Percentiles rank a stretch among this genome's conserved stretches.
Evolutionary conservation across 2,113 vertebrate genomes (phyloP).

Genomic region (Sceloporus tristichus): DNA sequence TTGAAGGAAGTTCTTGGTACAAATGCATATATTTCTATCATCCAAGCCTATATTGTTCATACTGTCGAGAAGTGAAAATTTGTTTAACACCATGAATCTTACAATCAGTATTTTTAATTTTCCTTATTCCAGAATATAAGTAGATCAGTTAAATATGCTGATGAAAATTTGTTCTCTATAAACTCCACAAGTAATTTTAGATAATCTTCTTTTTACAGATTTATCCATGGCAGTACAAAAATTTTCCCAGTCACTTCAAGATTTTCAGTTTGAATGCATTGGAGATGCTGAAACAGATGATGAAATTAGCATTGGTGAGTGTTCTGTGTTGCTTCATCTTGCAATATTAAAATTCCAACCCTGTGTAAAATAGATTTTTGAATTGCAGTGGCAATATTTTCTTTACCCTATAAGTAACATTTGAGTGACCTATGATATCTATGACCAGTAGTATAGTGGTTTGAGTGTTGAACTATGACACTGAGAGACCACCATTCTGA

Average conservation of each 20-base stretch:
- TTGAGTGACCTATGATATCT: background rate
- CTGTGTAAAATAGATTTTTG: background rate
- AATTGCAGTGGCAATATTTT: background rate
- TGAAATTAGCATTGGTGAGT: slow-evolving; percentile 96
- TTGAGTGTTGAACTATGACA: too few relatives aligned
- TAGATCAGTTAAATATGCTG: background rate
- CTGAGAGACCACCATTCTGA: too few relatives aligned
- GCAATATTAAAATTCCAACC: background rate
- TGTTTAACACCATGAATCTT: background rate
- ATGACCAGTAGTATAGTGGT: background rate
- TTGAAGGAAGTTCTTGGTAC: too few relatives aligned
- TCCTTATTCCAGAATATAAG: background rate
- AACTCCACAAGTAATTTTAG: slow-evolving; percentile 18
- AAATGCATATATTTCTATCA: too few relatives aligned
- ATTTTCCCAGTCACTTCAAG: slow-evolving; percentile 93
- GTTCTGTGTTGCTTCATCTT: background rate
- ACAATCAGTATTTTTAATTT: background rate
- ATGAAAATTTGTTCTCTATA: background rate
- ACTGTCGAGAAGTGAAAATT: too few relatives aligned
- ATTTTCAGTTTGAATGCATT: slow-evolving; percentile 96
- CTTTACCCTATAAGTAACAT: background rate
- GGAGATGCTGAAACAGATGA: slow-evolving; percentile 96
- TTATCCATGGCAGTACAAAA: slow-evolving; percentile 93
- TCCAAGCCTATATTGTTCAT: too few relatives aligned
- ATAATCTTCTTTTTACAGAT: slow-evolving; percentile 77